phyloP scores from a whole-genome alignment of 2,113 vertebrate genomes.

The Solenodon paradoxus region DNA sequence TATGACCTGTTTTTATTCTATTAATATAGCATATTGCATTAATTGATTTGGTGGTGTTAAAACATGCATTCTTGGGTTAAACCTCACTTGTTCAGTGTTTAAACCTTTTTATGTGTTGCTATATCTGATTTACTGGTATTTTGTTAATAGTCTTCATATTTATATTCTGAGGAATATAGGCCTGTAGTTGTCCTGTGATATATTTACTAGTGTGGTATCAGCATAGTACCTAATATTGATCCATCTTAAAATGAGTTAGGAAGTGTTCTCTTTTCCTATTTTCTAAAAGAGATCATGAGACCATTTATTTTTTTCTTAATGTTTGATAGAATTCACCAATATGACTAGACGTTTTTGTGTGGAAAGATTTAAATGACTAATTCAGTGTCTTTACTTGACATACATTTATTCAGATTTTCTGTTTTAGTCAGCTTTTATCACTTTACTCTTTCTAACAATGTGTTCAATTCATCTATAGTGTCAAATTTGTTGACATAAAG shows the following conservation, averaged over 20 bases:
- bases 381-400: background rate
- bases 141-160: background rate
- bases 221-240: background rate
- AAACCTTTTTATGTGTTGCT: background rate
- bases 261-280: background rate
- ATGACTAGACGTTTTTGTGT: background rate
- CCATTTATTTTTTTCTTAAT: background rate
- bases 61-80: background rate
- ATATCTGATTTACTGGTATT: background rate
- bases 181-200: background rate
- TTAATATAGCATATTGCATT: background rate
- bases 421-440: background rate
- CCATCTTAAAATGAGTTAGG: background rate
- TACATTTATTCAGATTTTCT: conserved; percentile 8
- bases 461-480: background rate
- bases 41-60: background rate
- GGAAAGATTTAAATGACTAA: background rate
- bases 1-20: background rate
- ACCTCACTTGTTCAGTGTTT: background rate
- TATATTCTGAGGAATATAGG: background rate
- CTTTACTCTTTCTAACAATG: conserved; percentile 12
- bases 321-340: background rate
- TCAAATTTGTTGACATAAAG: background rate
- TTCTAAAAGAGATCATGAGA: background rate
- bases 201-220: background rate